These are phyloP conservation scores for Shinisaurus crocodilurus DNA, from an alignment of 2,113 vertebrate genomes.

Conservation along the genomic window DNA sequence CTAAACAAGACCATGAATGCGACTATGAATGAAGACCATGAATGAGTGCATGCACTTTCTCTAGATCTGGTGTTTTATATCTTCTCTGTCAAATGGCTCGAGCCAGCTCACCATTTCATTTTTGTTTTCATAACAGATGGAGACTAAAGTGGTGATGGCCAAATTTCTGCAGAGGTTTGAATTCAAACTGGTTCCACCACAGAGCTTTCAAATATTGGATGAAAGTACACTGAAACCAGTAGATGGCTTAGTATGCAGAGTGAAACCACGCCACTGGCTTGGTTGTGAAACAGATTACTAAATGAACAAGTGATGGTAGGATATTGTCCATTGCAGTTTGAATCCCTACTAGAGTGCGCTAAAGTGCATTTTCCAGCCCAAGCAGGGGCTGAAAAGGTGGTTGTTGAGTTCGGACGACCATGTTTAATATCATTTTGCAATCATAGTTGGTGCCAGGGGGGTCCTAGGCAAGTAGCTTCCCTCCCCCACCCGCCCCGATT, in stretches of 20 bases:
- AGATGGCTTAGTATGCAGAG: slow-evolving; percentile 84
- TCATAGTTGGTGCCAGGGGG: too few relatives aligned
- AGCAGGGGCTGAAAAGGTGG: too few relatives aligned
- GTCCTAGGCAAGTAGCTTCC: too few relatives aligned
- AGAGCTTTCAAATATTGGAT: slow-evolving; percentile 84
- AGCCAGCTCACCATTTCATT: too few relatives aligned
- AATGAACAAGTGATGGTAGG: accelerated
- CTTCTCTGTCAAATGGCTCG: background rate
- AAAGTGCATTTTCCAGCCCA: too few relatives aligned
- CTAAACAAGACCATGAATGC: background rate
- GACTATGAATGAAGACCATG: background rate
- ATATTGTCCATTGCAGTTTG: background rate
- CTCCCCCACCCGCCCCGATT: too few relatives aligned
- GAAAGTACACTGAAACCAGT: slow-evolving; percentile 79
- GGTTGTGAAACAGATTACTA: background rate
- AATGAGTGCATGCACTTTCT: background rate
- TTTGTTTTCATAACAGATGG: slow-evolving; percentile 81
- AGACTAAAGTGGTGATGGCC: slow-evolving; percentile 91
- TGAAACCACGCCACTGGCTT: slow-evolving; percentile 70
- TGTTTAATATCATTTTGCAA: too few relatives aligned
- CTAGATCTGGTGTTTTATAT: background rate
- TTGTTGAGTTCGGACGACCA: too few relatives aligned
- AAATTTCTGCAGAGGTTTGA: slow-evolving; percentile 92
- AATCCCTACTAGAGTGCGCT: background rate
- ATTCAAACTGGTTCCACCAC: slow-evolving; percentile 81